These are phyloP conservation scores for Isurus oxyrinchus DNA, from an alignment of 2,113 vertebrate genomes.

Conservation along the genomic window DNA sequence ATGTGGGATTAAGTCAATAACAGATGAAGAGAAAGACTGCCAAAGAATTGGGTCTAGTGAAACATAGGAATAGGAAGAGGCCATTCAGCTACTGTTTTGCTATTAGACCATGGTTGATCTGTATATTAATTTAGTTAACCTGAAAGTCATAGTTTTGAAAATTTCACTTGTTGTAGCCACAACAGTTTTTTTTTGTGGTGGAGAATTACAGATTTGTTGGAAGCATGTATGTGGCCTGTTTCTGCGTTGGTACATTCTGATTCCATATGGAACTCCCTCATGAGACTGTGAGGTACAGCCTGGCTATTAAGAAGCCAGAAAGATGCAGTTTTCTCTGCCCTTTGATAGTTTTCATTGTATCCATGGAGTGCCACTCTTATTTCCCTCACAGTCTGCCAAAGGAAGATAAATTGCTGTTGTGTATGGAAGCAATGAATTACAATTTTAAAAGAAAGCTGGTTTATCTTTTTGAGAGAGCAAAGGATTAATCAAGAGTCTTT, in stretches of 20 bases:
- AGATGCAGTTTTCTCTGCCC: background rate
- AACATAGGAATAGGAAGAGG: too few relatives aligned
- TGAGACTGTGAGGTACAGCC: background rate
- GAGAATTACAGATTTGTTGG: too few relatives aligned
- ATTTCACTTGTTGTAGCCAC: too few relatives aligned
- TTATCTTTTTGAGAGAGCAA: background rate
- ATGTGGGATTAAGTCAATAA: background rate
- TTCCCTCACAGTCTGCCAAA: background rate
- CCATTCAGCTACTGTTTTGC: too few relatives aligned
- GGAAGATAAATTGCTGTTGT: background rate
- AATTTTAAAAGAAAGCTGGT: background rate
- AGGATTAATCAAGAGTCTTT: background rate
- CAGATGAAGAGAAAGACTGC: background rate
- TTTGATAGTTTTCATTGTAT: background rate
- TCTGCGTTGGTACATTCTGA: background rate
- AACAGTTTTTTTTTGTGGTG: too few relatives aligned
- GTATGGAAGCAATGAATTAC: background rate
- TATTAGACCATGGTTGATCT: too few relatives aligned
- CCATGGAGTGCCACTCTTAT: background rate
- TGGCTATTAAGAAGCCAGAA: background rate
- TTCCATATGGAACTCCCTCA: background rate
- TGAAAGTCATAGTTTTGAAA: too few relatives aligned
- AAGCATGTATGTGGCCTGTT: background rate
- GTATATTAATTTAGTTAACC: too few relatives aligned
- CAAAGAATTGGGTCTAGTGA: background rate